A percentile compares a stretch with the other conserved stretches of the same genome.
Conservation (phyloP, 2,888 invertebrate species). For the Coelopa pilipes region DNA sequence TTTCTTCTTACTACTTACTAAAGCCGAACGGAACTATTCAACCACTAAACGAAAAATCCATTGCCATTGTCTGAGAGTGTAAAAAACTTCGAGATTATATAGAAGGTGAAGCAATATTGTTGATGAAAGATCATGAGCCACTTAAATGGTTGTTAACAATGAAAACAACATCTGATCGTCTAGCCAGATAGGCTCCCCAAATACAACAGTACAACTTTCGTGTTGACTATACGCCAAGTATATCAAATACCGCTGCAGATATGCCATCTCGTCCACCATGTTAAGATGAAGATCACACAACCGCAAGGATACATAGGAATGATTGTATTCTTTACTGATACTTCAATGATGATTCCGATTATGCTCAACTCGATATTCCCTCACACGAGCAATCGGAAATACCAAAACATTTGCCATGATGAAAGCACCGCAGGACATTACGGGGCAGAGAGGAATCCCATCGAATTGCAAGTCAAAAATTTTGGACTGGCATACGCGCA, state of each 20-base stretch:
- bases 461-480: conserved; percentile 40
- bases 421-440: conserved; percentile 44
- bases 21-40: too few relatives aligned
- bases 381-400: conserved; percentile 32
- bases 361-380: conserved; percentile 37
- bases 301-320: conserved; percentile 23
- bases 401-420: conserved; percentile 39
- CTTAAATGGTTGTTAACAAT: conserved; percentile 66
- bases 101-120: too few relatives aligned
- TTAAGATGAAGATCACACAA: conserved; percentile 3
- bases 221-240: conserved; percentile 59
- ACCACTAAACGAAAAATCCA: too few relatives aligned
- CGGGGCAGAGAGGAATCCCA: conserved; percentile 38
- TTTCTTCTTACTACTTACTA: too few relatives aligned
- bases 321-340: conserved; percentile 35
- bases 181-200: conserved; percentile 66
- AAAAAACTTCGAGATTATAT: too few relatives aligned
- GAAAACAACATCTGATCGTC: conserved; percentile 61
- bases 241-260: conserved; percentile 51
- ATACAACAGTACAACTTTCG: conserved; percentile 51
- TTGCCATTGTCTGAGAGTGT: too few relatives aligned
- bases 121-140: conserved; percentile 65
- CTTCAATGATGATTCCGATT: conserved; percentile 35
- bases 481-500: conserved; percentile 42
- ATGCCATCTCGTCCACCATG: conserved; percentile 40